A percentile compares a stretch with the other conserved stretches of the same genome.
These are phyloP conservation scores for Pardosa pseudoannulata DNA, from an alignment of 2,888 invertebrate genomes.

Conservation along the genomic window DNA sequence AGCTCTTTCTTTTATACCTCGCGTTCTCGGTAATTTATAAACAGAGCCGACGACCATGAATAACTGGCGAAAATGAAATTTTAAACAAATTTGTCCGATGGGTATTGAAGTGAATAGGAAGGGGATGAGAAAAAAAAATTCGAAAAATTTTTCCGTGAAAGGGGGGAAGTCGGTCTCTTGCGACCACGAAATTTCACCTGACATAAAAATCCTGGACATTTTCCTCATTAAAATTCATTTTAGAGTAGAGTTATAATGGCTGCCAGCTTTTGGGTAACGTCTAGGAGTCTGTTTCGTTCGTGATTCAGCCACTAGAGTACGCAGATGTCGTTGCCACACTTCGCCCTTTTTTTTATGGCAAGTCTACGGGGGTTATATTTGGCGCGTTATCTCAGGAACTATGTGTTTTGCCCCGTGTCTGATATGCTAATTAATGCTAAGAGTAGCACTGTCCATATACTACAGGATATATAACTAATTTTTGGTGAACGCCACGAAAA, in stretches of 20 bases:
- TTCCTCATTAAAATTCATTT: slow-evolving; percentile 64
- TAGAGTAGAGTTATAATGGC: slow-evolving; percentile 53
- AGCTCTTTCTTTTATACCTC: no score
- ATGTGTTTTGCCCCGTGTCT: no score
- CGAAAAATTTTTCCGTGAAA: neutral
- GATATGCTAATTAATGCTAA: no score
- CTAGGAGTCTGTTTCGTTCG: slow-evolving; percentile 1
- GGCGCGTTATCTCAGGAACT: slow-evolving; percentile 50
- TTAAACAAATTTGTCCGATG: slow-evolving; percentile 56
- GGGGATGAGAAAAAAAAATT: slow-evolving; percentile 16
- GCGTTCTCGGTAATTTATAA: neutral
- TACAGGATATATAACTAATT: no score
- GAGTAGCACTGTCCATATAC: no score
- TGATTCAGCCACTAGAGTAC: slow-evolving; percentile 57
- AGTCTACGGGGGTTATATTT: slow-evolving; percentile 9
- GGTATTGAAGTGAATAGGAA: slow-evolving; percentile 19
- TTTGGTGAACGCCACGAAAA: no score
- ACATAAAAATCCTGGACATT: slow-evolving; percentile 58
- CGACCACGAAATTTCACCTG: slow-evolving; percentile 50
- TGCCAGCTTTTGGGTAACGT: slow-evolving; percentile 6
- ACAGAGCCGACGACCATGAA: slow-evolving; percentile 28
- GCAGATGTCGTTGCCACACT: slow-evolving; percentile 30
- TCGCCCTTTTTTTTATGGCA: neutral
- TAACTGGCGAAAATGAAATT: slow-evolving; percentile 56
- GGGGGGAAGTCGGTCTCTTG: slow-evolving; percentile 27